These are phyloP conservation scores for Halictus quadricinctus DNA, from an alignment of 2,888 invertebrate species.

Conservation along the genomic window DNA sequence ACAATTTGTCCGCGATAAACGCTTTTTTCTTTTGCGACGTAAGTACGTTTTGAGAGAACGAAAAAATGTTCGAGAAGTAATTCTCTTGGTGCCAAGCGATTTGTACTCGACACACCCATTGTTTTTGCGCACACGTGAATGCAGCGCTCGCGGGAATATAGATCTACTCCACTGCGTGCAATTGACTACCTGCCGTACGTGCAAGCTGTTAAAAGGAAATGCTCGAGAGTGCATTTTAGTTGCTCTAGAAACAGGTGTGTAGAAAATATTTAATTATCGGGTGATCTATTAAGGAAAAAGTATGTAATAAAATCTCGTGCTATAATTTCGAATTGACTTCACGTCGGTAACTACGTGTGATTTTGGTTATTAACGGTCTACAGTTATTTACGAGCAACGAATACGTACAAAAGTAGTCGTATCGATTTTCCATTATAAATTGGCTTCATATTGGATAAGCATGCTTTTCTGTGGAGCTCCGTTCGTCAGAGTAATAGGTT, in stretches of 20 bases:
- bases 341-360: not conserved
- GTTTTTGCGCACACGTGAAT: not conserved
- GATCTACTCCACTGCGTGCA: constrained; percentile 13
- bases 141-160: not conserved
- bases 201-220: constrained; percentile 6
- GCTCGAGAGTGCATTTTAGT: not conserved
- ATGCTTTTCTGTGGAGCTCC: not conserved
- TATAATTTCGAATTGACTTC: not conserved
- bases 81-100: not conserved
- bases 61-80: not conserved
- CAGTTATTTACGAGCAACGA: not conserved
- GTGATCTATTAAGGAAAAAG: not conserved
- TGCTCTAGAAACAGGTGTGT: not conserved
- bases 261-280: not conserved
- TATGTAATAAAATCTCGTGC: not conserved
- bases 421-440: not conserved
- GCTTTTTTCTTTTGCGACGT: too few relatives aligned
- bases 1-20: too few relatives aligned
- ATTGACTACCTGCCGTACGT: not conserved
- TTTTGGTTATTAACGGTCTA: not conserved
- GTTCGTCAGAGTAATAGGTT: not conserved
- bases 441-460: not conserved
- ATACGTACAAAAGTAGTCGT: not conserved
- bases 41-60: not conserved
- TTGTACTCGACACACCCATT: not conserved